These are phyloP conservation scores for Apogon hyalosoma DNA, from an alignment of 2,797 vertebrate genomes.

Conservation along the genomic window DNA sequence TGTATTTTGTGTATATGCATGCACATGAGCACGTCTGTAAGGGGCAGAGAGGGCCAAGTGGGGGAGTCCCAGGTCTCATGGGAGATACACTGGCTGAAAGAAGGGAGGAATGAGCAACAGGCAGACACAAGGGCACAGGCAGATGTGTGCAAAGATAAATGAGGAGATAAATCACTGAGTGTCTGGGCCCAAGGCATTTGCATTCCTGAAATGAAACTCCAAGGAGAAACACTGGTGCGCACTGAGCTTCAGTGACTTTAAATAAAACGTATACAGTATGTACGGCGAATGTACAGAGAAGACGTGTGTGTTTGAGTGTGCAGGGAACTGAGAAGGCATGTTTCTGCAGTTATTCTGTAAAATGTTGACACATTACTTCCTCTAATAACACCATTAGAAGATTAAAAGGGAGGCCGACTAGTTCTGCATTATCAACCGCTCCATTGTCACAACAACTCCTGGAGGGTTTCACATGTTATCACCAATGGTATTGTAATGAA, in stretches of 20 bases:
- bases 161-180: slow-evolving; percentile 86
- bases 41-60: slow-evolving; percentile 69
- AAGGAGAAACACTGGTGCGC: slow-evolving; percentile 75
- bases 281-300: slow-evolving; percentile 32
- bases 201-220: slow-evolving; percentile 87
- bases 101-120: slow-evolving; percentile 84
- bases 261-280: slow-evolving; percentile 62
- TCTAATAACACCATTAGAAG: slow-evolving; percentile 11
- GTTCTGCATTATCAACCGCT: slow-evolving; percentile 26
- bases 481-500: slow-evolving; percentile 35
- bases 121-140: slow-evolving; percentile 86
- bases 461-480: slow-evolving; percentile 44
- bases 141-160: slow-evolving; percentile 88
- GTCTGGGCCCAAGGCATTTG: slow-evolving; percentile 85
- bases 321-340: slow-evolving; percentile 30
- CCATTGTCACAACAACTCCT: slow-evolving; percentile 46
- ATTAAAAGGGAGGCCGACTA: background rate
- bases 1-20: slow-evolving; percentile 40
- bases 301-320: slow-evolving; percentile 16
- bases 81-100: slow-evolving; percentile 74
- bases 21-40: slow-evolving; percentile 20
- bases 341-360: slow-evolving; percentile 37
- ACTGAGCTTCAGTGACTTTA: slow-evolving; percentile 69
- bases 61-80: slow-evolving; percentile 77
- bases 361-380: slow-evolving; percentile 41